Percentiles rank a stretch among this genome's conserved stretches.
phyloP scores from a whole-genome alignment of 1,140 invertebrate genomes.

The Pseudomyrmex pallidus region DNA sequence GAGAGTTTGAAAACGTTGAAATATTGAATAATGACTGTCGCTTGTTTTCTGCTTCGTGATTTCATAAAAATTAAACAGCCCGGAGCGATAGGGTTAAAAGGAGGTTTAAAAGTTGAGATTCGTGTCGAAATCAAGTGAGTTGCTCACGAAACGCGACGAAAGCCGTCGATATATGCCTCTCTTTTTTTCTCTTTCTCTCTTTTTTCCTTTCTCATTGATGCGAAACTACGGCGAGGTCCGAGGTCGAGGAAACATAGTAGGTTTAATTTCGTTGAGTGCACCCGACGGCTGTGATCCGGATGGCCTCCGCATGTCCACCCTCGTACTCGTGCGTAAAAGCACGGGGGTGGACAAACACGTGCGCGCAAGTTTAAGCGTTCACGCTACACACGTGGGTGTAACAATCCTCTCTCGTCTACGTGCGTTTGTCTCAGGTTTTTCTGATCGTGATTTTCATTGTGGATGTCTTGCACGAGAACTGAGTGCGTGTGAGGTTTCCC shows the following conservation, averaged over 20 bases:
- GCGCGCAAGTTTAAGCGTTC: slow-evolving; percentile 43
- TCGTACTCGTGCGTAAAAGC: slow-evolving; percentile 37
- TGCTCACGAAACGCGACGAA: slow-evolving; percentile 66
- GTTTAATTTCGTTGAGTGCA: slow-evolving; percentile 85
- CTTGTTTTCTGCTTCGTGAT: background rate
- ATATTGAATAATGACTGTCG: background rate
- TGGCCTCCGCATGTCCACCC: slow-evolving; percentile 56
- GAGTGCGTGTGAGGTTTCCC: too few relatives aligned
- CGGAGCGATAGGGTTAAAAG: background rate
- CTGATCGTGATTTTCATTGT: too few relatives aligned
- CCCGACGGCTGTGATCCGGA: slow-evolving; percentile 78
- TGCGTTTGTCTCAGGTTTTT: too few relatives aligned
- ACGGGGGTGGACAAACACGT: slow-evolving; percentile 22
- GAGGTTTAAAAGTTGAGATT: slow-evolving; percentile 59
- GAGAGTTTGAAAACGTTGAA: too few relatives aligned
- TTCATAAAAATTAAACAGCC: background rate
- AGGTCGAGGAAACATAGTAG: slow-evolving; percentile 73
- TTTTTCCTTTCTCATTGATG: slow-evolving; percentile 21
- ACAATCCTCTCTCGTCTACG: too few relatives aligned
- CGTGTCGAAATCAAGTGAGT: slow-evolving; percentile 51
- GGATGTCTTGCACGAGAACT: too few relatives aligned
- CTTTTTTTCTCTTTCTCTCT: slow-evolving; percentile 15
- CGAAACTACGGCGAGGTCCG: slow-evolving; percentile 71
- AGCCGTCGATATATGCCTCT: slow-evolving; percentile 65
- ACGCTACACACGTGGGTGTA: slow-evolving; percentile 38